phyloP scores from a whole-genome alignment of 2,797 vertebrate genomes.

The Yasuhikotakia modesta region DNA sequence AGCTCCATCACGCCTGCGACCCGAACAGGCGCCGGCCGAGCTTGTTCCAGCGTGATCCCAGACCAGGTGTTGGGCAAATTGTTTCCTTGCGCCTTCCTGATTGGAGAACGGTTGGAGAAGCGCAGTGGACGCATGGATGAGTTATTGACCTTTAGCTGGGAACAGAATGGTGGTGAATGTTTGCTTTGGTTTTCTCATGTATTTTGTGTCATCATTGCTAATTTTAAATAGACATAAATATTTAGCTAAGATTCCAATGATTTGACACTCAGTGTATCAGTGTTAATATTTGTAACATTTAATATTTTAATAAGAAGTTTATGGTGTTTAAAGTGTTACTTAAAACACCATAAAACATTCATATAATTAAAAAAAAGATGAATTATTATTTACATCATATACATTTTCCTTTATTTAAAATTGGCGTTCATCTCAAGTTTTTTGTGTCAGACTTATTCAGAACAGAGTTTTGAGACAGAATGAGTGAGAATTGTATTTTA shows the following conservation, averaged over 20 bases:
- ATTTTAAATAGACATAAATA: not conserved
- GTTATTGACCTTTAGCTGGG: constrained; percentile 57
- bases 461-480: not conserved
- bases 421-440: not conserved
- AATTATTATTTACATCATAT: too few species aligned
- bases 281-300: too few species aligned
- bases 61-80: constrained; percentile 76
- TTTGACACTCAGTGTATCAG: too few species aligned
- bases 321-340: too few species aligned
- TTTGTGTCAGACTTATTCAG: not conserved
- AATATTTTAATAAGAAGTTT: too few species aligned
- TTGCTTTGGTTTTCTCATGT: constrained; percentile 1
- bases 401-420: too few species aligned
- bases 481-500: not conserved
- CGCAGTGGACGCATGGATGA: constrained; percentile 38
- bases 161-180: constrained; percentile 37
- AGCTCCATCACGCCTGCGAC: constrained; percentile 62
- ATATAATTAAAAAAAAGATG: too few species aligned
- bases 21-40: constrained; percentile 67
- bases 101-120: constrained; percentile 64
- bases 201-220: constrained; percentile 12
- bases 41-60: constrained; percentile 69
- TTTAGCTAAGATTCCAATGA: not conserved
- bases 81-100: constrained; percentile 62
- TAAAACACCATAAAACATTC: too few species aligned